Base-by-base conservation (phyloP, 1,140 invertebrate genomes). In the Chelonus insularis region DNA sequence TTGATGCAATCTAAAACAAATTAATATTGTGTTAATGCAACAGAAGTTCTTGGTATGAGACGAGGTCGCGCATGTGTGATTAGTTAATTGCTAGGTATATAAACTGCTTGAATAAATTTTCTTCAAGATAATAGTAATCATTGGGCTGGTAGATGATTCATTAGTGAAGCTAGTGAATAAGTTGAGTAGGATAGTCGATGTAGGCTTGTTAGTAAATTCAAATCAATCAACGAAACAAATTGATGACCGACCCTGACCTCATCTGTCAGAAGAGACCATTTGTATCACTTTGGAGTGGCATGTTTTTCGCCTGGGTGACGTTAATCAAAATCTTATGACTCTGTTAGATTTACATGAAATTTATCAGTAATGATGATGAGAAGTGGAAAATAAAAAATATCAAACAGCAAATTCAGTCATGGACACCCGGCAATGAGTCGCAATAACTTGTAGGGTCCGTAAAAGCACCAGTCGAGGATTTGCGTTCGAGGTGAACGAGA, bases 1-100 rank as follows among this genome's bases (percentile, higher is more conserved):
- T 56, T 55, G 37, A 66, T 48, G 48, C 60, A 63, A 61, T 71
- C 73, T 75, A 67, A 18, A 63, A 75, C 68, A 52, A 41, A 50
- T 25, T 57, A 60, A 52, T 39, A 41, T 23, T 21, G 5, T 29
- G 2, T 51, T 14, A 29, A 11, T 8, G 8, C 18, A 34, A 32
- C 21, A 20, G 12, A 16, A 12, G 14, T 25, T 21, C 7, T 23
- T 18, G 4, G 11, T 18, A 25, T 11, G 18, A 32, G 12, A 52
- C 50, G 12, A 52, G 25, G 50, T 14, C 50, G 34, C 50, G 50
- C 50, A 21, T 45, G 14, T 45, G 36, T 50, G 20, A 50, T 50
- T 25, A 25, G 21, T 21, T 39, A 55, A 55, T 37, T 52, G 50
- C 25, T 52, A 29, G 23, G 47, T 50, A 50, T 50, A 29, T 52